Evolutionary conservation across 2,113 vertebrate genomes (phyloP), one percentile per base, ranked within the genome.

Genomic region (Lampris megalopsis): DNA sequence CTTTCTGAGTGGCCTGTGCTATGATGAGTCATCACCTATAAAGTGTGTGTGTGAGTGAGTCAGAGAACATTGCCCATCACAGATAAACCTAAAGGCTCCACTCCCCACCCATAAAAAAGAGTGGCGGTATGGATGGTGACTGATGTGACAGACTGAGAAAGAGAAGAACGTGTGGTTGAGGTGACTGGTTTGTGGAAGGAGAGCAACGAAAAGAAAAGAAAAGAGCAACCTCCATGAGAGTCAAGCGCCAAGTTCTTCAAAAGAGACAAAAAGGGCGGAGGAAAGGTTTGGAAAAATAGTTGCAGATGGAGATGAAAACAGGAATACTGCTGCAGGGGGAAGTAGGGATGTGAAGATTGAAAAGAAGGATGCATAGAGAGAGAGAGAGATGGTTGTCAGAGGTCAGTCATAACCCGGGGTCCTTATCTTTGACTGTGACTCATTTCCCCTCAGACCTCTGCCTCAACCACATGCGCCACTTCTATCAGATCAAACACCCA

Each of bases 1-100:
- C 38, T 63, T 71, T 75, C 56, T 77, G 79, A 91, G 83, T 86
- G 88, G 79, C 83, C 83, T 71, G 78, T 77, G 83, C 80, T 80
- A 73, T 77, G 62, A 63, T 93, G 92, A 93, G 75, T 94, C 93
- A 92, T 88, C 87, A 11, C 77, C 77, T 73, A 71, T 89, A 88
- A 89, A 89, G 78, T 91, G 79, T 86, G 75, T 75, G 62, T 67
- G 42, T 38, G 66, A 53, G 75, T 92, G 91, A 92, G 86, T 92
- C 90, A 93, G 58, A 80, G 65, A 84, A 77, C 42, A 68, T 81
- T 83, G 80, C 81, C 80, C 79, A 86, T 84, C 0, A 7, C 84
- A 88, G 69, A 82, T 80, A 77, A 87, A 85, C 83, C 86, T 72
- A 62, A 80, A 72, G 73, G 68, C 69, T 86, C 87, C 86, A 81